Percentiles rank a stretch among this genome's conserved stretches.
phyloP scores from a whole-genome alignment of 2,888 invertebrate genomes.

The Troilus luridus region DNA sequence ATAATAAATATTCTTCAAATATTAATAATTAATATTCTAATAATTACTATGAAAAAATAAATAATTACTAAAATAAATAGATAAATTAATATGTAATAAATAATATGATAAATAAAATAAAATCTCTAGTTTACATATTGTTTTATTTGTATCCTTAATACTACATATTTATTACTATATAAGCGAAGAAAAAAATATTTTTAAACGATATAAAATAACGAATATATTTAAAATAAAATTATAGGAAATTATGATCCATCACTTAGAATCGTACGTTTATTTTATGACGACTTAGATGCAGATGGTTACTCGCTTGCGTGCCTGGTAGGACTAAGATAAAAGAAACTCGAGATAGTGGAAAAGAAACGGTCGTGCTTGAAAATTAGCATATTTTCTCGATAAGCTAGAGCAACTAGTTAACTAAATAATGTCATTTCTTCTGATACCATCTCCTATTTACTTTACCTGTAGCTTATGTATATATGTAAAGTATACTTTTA shows the following conservation, averaged over 20 bases:
- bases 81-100: too few relatives aligned
- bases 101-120: too few relatives aligned
- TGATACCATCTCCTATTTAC: background rate
- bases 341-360: background rate
- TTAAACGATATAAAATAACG: too few relatives aligned
- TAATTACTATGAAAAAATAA: too few relatives aligned
- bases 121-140: too few relatives aligned
- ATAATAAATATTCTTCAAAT: too few relatives aligned
- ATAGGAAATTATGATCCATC: background rate
- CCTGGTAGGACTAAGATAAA: conserved; percentile 5
- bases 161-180: too few relatives aligned
- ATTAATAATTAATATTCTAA: too few relatives aligned
- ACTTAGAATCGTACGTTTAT: too few relatives aligned
- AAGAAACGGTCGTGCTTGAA: background rate
- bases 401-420: background rate
- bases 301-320: background rate
- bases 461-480: background rate
- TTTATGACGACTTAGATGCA: background rate
- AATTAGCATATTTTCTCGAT: background rate
- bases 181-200: too few relatives aligned
- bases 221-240: background rate
- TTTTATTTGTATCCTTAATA: too few relatives aligned
- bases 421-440: conserved; percentile 2
- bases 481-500: background rate
- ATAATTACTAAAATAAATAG: too few relatives aligned